Base-by-base conservation (phyloP, 2,113 vertebrate genomes). In the Gallinago media region DNA sequence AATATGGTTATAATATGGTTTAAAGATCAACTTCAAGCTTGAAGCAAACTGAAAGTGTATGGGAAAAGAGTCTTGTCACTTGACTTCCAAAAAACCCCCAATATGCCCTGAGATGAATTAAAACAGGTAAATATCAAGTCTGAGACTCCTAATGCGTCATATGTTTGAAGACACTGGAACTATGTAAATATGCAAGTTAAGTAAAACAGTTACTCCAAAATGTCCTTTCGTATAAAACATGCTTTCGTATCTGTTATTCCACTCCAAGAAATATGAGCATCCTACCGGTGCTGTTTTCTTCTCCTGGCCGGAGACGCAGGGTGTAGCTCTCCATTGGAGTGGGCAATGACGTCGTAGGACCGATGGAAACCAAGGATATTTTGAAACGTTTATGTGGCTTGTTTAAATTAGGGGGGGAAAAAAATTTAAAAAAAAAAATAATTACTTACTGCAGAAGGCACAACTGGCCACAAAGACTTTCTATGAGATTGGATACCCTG, bases 1-100 rank as follows among this genome's bases (percentile, higher is more conserved):
- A 97, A 97, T 95, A 97, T 92, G 95, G 86, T 81, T 94, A 97
- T 92, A 96, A 91, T 94, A 97, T 78, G 83, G 94, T 91, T 92
- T 80, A 92, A 96, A 96, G 95, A 97, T 91, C 86, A 92, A 2
- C 89, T 94, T 88, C 20, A 34, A 87, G 86, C 91, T 6, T 84
- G 59, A 91, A 84, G 42, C 55, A 81, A 95, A 91, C 89, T 67
- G 52, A 92, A 96, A 95, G 80, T 56, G 38, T 76, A 67, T 3
- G 61, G 61, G 72, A 62, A 85, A 88, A 83, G 36, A 80, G 55
- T 16, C 73, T 68, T 94, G 73, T 86, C 79, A 83, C 70, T 92
- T 54, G 13, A 40, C 79, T 80, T 88, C 16, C 68, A 31, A 75
- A 89, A 86, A 59, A 54, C 11, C 4, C 49, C 22, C 72, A 85